phyloP scores from a whole-genome alignment of 2,888 invertebrate genomes.

The Dryobotodes eremita region DNA sequence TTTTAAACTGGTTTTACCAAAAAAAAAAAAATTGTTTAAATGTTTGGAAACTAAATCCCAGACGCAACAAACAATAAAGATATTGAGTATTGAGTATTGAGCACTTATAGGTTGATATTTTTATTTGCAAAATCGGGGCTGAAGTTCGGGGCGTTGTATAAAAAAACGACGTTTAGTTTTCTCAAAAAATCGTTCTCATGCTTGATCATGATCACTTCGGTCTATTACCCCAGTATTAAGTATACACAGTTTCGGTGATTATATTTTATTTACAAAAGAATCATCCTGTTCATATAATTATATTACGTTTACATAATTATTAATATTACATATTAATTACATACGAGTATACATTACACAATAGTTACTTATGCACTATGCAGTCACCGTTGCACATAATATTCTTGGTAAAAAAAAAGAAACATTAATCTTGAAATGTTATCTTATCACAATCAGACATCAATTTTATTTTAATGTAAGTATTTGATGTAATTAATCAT shows the following conservation, averaged over 20 bases:
- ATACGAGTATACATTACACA: too few relatives aligned
- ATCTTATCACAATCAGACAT: not conserved
- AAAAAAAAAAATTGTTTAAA: too few relatives aligned
- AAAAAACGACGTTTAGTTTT: not conserved
- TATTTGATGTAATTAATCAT: slow-evolving; percentile 24
- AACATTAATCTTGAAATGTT: not conserved
- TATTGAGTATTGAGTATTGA: too few relatives aligned
- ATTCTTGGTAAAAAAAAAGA: not conserved
- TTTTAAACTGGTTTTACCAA: too few relatives aligned
- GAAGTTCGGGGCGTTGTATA: not conserved
- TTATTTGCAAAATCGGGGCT: not conserved
- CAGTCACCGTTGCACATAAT: slow-evolving; percentile 1
- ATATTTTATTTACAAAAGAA: not conserved
- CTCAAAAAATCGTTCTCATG: not conserved
- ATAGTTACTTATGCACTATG: not conserved
- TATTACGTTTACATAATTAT: not conserved
- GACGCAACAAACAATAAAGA: too few relatives aligned
- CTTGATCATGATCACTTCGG: not conserved
- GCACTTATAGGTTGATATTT: not conserved
- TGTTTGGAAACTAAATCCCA: too few relatives aligned
- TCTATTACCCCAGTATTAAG: too few relatives aligned
- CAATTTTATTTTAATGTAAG: slow-evolving; percentile 9
- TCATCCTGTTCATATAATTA: not conserved
- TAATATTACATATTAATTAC: not conserved
- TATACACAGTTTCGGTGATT: not conserved